Evolutionary conservation across 2,888 invertebrate genomes (phyloP).

Genomic region (Panorpa germanica): DNA sequence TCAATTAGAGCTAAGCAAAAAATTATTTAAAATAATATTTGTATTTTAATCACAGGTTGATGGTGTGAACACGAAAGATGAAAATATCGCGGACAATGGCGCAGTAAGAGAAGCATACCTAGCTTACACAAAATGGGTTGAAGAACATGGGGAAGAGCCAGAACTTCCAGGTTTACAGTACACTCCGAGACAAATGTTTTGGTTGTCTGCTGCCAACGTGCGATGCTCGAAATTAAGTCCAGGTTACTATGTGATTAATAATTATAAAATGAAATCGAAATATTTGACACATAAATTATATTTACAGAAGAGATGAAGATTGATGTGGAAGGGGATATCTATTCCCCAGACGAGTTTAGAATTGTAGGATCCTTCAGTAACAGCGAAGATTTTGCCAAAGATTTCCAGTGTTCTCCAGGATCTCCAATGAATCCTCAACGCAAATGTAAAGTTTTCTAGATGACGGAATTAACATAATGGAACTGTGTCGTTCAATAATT

Average conservation of each 20-base stretch:
- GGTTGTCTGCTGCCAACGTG: slow-evolving; percentile 56
- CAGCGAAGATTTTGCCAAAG: slow-evolving; percentile 9
- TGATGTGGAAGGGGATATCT: no score
- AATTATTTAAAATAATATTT: no score
- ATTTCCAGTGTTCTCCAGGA: slow-evolving; percentile 9
- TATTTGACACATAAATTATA: no score
- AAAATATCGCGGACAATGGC: slow-evolving; percentile 40
- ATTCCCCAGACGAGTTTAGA: slow-evolving; percentile 8
- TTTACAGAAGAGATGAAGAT: no score
- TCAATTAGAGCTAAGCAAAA: no score
- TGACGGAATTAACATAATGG: no score
- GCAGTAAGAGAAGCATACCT: slow-evolving; percentile 68
- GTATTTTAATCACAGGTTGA: no score
- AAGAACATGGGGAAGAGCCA: slow-evolving; percentile 35
- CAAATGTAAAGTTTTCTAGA: slow-evolving; percentile 10
- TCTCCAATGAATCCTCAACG: slow-evolving; percentile 9
- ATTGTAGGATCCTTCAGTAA: slow-evolving; percentile 9
- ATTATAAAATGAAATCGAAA: not conserved
- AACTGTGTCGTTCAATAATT: no score
- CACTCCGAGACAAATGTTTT: slow-evolving; percentile 45
- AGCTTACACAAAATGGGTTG: slow-evolving; percentile 51
- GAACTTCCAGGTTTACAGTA: slow-evolving; percentile 44
- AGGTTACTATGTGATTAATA: no score
- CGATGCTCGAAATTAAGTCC: slow-evolving; percentile 41
- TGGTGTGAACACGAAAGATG: slow-evolving; percentile 22